phyloP scores from a whole-genome alignment of 1,140 invertebrate genomes.

The Agrilus planipennis region DNA sequence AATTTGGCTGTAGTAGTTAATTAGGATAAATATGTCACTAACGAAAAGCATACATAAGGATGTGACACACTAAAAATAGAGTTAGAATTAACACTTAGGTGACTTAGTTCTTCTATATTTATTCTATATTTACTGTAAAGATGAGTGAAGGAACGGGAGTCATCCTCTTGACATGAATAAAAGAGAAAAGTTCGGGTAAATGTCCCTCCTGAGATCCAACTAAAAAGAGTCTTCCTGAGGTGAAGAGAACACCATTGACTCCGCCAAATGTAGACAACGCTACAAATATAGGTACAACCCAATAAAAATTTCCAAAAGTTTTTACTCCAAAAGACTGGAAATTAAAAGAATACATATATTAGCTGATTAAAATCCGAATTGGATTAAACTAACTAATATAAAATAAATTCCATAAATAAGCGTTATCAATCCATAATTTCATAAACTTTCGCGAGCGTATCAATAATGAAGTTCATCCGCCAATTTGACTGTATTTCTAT shows the following conservation, averaged over 20 bases:
- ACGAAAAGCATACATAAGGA: conserved; percentile 59
- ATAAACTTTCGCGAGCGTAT: too few species aligned
- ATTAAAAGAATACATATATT: conserved; percentile 1
- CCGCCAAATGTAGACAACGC: conserved; percentile 75
- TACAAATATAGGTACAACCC: conserved; percentile 81
- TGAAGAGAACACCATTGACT: conserved; percentile 87
- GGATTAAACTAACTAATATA: too few species aligned
- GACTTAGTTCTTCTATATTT: neutral
- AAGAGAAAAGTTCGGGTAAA: conserved; percentile 65
- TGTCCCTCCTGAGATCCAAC: conserved; percentile 73
- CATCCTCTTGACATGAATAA: conserved; percentile 58
- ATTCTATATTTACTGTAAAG: conserved; percentile 49
- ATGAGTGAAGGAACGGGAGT: conserved; percentile 74
- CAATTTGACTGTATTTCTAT: too few species aligned
- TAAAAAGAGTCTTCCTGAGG: conserved; percentile 65
- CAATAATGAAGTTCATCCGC: too few species aligned
- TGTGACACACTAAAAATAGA: conserved; percentile 50
- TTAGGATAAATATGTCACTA: conserved; percentile 57
- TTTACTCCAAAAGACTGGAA: conserved; percentile 64
- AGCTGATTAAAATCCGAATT: neutral
- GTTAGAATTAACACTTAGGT: neutral
- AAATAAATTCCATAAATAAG: too few species aligned
- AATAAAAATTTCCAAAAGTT: conserved; percentile 62
- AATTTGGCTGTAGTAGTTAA: conserved; percentile 70
- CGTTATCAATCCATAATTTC: too few species aligned